These are phyloP conservation scores for Enteromius trimaculatus DNA, from an alignment of 2,797 vertebrate species.

Conservation along the genomic window DNA sequence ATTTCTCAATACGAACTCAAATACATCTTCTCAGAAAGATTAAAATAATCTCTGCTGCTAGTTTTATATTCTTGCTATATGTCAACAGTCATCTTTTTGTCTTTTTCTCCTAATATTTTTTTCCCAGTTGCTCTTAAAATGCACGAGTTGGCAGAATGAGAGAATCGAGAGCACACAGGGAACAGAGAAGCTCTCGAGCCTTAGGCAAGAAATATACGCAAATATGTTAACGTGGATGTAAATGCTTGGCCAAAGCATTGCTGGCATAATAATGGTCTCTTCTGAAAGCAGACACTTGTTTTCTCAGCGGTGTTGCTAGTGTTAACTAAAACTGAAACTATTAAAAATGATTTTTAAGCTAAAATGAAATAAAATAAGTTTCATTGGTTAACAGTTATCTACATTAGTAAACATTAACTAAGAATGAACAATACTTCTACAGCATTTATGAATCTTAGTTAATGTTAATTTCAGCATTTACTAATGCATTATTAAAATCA, in stretches of 20 bases:
- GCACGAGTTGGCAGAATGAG: not conserved
- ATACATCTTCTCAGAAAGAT: too few relatives aligned
- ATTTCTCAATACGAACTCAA: not conserved
- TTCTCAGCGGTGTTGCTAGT: not conserved
- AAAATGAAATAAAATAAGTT: not conserved
- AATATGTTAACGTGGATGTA: not conserved
- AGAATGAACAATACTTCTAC: too few relatives aligned
- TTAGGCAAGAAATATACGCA: constrained; percentile 28
- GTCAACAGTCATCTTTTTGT: not conserved
- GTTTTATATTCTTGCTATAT: not conserved
- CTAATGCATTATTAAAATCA: too few relatives aligned
- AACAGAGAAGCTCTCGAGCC: constrained; percentile 32
- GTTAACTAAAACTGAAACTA: not conserved
- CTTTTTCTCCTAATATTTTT: not conserved
- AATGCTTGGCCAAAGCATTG: not conserved
- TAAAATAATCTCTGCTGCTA: not conserved
- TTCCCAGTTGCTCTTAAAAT: constrained; percentile 30
- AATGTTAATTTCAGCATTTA: too few relatives aligned
- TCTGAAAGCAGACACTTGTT: constrained; percentile 20
- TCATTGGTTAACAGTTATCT: too few relatives aligned
- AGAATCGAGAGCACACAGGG: not conserved
- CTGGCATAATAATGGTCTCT: constrained; percentile 13
- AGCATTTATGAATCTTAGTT: too few relatives aligned
- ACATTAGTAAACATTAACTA: too few relatives aligned
- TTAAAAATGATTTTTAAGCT: not conserved